phyloP scores from a whole-genome alignment of 2,113 vertebrate species.

The Psettodes erumei region DNA sequence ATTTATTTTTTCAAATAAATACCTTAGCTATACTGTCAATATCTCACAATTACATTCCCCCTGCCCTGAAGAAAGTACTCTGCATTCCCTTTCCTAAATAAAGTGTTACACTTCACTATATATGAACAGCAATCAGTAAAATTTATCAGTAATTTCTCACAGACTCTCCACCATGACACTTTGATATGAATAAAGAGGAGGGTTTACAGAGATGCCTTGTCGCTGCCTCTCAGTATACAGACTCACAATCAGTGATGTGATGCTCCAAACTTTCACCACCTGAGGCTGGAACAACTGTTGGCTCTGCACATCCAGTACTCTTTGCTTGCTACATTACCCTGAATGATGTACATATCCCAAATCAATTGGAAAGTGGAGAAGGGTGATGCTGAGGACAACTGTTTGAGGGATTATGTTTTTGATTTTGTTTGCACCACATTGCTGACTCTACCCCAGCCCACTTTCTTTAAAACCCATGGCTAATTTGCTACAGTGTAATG shows the following conservation, averaged over 20 bases:
- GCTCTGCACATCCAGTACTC: neutral
- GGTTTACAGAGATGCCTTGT: conserved; percentile 42
- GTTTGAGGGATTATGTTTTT: neutral
- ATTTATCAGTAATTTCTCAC: conserved; percentile 47
- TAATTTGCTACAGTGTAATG: conserved; percentile 56
- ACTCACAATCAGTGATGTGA: conserved; percentile 25
- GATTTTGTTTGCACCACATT: neutral
- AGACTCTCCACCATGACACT: conserved; percentile 60
- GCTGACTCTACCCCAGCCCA: conserved; percentile 17
- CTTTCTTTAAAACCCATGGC: conserved; percentile 52
- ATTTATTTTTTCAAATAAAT: conserved; percentile 66
- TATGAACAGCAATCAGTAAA: conserved; percentile 59
- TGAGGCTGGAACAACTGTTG: neutral
- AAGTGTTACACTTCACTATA: conserved; percentile 36
- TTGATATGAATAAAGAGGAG: conserved; percentile 41
- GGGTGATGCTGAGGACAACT: neutral
- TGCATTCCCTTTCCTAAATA: conserved; percentile 47
- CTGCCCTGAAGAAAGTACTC: conserved; percentile 49
- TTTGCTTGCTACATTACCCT: conserved; percentile 40
- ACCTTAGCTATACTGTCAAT: conserved; percentile 63
- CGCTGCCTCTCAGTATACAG: neutral
- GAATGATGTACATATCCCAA: neutral
- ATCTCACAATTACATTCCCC: conserved; percentile 59
- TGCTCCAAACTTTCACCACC: neutral
- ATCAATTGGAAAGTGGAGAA: neutral